These are phyloP conservation scores for Montipora capricornis DNA, from an alignment of 64 coral and sea anemone genomes.

Conservation along the genomic window DNA sequence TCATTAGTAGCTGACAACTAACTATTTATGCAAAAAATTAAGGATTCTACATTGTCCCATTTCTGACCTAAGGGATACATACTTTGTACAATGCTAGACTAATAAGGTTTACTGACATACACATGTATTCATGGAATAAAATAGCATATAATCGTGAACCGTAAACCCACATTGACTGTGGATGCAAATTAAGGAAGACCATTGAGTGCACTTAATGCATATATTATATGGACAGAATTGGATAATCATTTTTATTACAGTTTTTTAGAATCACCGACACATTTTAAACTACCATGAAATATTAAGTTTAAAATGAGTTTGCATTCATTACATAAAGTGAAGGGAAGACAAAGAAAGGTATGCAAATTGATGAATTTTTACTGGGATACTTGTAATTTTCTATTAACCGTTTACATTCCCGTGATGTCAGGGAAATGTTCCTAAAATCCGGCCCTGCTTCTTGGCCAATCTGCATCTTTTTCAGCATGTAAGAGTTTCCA, in stretches of 20 bases:
- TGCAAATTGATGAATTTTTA: constrained; percentile 14
- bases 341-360: not conserved
- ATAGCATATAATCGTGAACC: no score
- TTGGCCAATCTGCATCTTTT: not conserved
- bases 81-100: no score
- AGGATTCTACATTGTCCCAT: no score
- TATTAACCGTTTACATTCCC: constrained; percentile 22
- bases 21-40: no score
- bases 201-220: no score
- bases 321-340: not conserved
- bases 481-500: not conserved
- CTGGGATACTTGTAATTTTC: not conserved
- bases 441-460: not conserved
- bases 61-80: no score
- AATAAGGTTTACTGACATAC: no score
- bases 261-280: no score
- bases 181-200: no score
- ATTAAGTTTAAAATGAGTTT: not conserved
- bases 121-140: no score
- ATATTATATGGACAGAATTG: not conserved
- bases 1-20: no score
- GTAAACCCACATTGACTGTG: no score
- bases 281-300: not conserved
- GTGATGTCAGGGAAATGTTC: not conserved
- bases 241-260: not conserved